Conservation (phyloP, 2,797 vertebrate genomes). For the Myripristis murdjan region DNA sequence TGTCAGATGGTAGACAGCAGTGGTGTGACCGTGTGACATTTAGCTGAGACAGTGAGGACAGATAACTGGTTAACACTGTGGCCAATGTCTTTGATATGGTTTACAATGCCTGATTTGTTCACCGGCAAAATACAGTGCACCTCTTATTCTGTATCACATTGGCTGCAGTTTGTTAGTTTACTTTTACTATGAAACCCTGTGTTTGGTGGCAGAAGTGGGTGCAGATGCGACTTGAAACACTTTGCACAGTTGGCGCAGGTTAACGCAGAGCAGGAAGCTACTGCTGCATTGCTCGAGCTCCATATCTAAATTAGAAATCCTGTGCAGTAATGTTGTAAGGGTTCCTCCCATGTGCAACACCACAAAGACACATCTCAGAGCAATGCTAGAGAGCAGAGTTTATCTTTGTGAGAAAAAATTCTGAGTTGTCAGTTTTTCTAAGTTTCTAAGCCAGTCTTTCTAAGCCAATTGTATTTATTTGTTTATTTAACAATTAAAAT, state of each 20-base stretch:
- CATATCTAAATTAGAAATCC: not conserved
- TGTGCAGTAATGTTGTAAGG: not conserved
- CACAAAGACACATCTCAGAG: not conserved
- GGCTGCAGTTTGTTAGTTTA: not conserved
- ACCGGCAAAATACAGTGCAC: not conserved
- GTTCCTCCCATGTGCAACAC: no score
- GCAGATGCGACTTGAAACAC: no score
- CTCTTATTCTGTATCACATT: not conserved
- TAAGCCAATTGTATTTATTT: no score
- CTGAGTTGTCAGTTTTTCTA: no score
- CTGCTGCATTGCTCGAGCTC: no score
- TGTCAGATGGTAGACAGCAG: constrained; percentile 21
- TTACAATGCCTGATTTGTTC: not conserved
- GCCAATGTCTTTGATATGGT: not conserved
- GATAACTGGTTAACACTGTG: constrained; percentile 25
- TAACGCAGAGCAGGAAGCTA: no score
- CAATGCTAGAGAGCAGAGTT: not conserved
- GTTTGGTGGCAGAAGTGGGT: not conserved
- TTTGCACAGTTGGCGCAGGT: no score
- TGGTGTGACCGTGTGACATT: constrained; percentile 49
- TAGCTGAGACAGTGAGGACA: constrained; percentile 10
- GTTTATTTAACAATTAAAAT: no score
- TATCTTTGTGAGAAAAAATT: not conserved
- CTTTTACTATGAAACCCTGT: not conserved
- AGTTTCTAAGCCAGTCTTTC: no score